Conservation (phyloP, 2,113 vertebrate genomes). For the Pongo abelii region DNA sequence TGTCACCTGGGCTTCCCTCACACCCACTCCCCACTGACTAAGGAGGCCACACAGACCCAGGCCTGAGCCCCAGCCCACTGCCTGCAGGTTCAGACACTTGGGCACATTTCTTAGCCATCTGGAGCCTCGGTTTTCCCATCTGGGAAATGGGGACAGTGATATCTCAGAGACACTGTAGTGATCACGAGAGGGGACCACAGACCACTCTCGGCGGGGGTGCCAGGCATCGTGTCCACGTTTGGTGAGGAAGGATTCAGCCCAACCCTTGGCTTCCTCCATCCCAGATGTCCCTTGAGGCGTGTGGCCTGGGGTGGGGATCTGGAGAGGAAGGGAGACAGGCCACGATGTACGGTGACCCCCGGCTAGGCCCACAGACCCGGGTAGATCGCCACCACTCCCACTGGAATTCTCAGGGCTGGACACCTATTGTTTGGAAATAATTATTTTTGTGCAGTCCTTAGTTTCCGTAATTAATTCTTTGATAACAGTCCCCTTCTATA, state of each 20-base stretch:
- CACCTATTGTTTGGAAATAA: accelerated
- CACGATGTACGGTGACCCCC: neutral
- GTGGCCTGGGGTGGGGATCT: neutral
- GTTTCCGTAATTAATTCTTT: neutral
- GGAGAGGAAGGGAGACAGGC: neutral
- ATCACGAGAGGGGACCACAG: too few species aligned
- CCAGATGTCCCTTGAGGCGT: neutral
- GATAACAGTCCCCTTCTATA: neutral
- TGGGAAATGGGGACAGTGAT: neutral
- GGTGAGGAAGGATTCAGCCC: neutral
- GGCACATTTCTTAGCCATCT: neutral
- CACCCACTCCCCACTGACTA: neutral
- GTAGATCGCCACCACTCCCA: neutral
- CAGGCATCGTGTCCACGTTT: neutral
- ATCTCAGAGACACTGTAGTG: neutral
- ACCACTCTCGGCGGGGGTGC: too few species aligned
- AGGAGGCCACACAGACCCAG: neutral
- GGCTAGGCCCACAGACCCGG: too few species aligned
- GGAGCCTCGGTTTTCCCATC: neutral
- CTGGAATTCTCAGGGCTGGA: neutral
- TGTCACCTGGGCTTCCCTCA: too few species aligned
- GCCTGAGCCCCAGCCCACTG: neutral
- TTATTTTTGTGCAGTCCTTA: neutral
- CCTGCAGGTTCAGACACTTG: neutral
- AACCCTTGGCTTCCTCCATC: neutral